These are phyloP conservation scores for Scaptomyza polygonia DNA, from an alignment of 2,888 invertebrate species.

Conservation along the genomic window DNA sequence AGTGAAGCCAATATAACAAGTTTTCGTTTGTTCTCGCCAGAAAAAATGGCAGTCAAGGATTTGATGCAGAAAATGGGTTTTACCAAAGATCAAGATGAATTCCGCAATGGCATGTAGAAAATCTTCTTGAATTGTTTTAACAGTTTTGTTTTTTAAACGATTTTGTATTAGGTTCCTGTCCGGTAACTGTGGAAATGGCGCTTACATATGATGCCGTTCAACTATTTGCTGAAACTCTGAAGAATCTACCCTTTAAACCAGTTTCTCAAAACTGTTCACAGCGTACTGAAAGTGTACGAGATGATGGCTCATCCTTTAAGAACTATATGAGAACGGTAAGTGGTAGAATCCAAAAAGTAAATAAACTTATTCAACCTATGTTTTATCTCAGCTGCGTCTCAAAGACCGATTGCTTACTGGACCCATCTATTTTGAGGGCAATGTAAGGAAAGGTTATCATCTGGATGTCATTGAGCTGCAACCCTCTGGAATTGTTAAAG, in stretches of 20 bases:
- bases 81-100: constrained; percentile 63
- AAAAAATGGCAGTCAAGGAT: constrained; percentile 85
- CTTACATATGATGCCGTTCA: constrained; percentile 93
- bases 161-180: constrained; percentile 77
- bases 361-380: background rate
- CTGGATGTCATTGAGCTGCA: constrained; percentile 89
- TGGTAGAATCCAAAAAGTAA: background rate
- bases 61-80: constrained; percentile 72
- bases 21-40: constrained; percentile 88
- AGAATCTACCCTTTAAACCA: constrained; percentile 86
- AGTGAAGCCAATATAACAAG: constrained; percentile 94
- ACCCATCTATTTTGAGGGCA: constrained; percentile 90
- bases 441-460: constrained; percentile 89
- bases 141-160: accelerated
- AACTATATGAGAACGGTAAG: constrained; percentile 88
- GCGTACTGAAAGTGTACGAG: constrained; percentile 86
- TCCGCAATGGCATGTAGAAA: constrained; percentile 69
- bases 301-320: constrained; percentile 91
- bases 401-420: constrained; percentile 87
- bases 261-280: constrained; percentile 86
- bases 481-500: constrained; percentile 87
- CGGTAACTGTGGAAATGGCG: constrained; percentile 88
- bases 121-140: too few relatives aligned
- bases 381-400: constrained; percentile 62
- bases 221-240: constrained; percentile 91